Percentiles rank a stretch among this genome's conserved stretches.
phyloP scores from a whole-genome alignment of 2,888 invertebrate species.

The Brachypalpus laphriformis region DNA sequence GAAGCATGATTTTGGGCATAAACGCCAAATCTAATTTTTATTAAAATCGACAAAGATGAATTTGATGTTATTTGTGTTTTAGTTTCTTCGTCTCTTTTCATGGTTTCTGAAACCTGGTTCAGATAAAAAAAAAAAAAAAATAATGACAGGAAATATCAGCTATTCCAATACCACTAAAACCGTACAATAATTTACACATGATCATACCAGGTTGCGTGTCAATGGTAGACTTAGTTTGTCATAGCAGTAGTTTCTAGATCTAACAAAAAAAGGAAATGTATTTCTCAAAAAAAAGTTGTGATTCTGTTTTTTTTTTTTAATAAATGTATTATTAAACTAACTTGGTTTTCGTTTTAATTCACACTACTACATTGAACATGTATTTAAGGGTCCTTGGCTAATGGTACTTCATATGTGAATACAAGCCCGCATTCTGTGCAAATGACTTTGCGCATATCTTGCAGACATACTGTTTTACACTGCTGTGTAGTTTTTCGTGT shows the following conservation, averaged over 20 bases:
- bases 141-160: too few relatives aligned
- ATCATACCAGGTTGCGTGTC: slow-evolving; percentile 20
- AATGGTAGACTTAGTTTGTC: slow-evolving; percentile 11
- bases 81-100: too few relatives aligned
- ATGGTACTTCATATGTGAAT: slow-evolving; percentile 78
- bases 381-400: background rate
- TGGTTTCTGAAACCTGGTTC: too few relatives aligned
- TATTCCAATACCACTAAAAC: background rate
- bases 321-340: slow-evolving; percentile 34
- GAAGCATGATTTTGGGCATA: too few relatives aligned
- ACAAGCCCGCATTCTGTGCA: slow-evolving; percentile 81
- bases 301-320: slow-evolving; percentile 40
- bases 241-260: slow-evolving; percentile 37
- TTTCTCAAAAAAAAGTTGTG: slow-evolving; percentile 57
- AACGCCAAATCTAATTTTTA: too few relatives aligned
- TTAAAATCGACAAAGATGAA: too few relatives aligned
- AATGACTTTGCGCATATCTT: slow-evolving; percentile 81
- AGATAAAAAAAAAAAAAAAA: too few relatives aligned
- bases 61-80: too few relatives aligned
- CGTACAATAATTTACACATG: slow-evolving; percentile 6
- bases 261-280: slow-evolving; percentile 39
- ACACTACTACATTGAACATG: background rate
- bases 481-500: slow-evolving; percentile 81
- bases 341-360: slow-evolving; percentile 1
- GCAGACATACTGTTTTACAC: slow-evolving; percentile 80